A percentile compares a stretch with the other conserved stretches of the same genome.
These are phyloP conservation scores for Andrena chrysosceles DNA, from an alignment of 2,888 invertebrate genomes.

Conservation along the genomic window DNA sequence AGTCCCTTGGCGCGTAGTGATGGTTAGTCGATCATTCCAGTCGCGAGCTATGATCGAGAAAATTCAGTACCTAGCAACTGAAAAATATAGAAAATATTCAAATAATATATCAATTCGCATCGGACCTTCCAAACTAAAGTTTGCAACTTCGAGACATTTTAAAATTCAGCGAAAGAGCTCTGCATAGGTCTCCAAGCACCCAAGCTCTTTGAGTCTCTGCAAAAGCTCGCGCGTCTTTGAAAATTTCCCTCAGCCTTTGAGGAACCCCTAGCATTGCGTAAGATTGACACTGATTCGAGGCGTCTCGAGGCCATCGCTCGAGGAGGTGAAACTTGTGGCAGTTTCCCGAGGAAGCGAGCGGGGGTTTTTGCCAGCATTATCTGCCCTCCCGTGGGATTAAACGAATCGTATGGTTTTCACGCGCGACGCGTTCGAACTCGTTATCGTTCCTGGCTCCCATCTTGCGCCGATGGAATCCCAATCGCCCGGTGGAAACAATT, in stretches of 20 bases:
- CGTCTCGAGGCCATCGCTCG: conserved; percentile 7
- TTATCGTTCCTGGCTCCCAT: conserved; percentile 53
- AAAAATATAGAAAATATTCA: background rate
- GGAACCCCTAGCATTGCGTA: background rate
- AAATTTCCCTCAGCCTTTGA: background rate
- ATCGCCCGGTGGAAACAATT: conserved; percentile 41
- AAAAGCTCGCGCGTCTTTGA: background rate
- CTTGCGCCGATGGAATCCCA: conserved; percentile 47
- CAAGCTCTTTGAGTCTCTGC: no score
- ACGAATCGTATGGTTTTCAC: conserved; percentile 54
- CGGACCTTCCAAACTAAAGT: no score
- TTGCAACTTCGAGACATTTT: no score
- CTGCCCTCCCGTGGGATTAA: conserved; percentile 51
- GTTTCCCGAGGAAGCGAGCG: conserved; percentile 51
- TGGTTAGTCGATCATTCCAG: background rate
- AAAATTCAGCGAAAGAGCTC: no score
- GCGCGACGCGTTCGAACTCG: conserved; percentile 43
- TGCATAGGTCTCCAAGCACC: no score
- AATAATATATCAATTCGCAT: no score
- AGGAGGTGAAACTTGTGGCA: conserved; percentile 62
- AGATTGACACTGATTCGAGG: background rate
- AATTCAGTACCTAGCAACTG: conserved; percentile 1
- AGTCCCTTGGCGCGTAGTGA: conserved; percentile 24
- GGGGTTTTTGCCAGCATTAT: conserved; percentile 50
- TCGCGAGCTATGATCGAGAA: background rate